Evolutionary conservation across 1,140 invertebrate species (phyloP), one percentile per base, ranked within the genome.

Genomic region (Batillaria attramentaria): DNA sequence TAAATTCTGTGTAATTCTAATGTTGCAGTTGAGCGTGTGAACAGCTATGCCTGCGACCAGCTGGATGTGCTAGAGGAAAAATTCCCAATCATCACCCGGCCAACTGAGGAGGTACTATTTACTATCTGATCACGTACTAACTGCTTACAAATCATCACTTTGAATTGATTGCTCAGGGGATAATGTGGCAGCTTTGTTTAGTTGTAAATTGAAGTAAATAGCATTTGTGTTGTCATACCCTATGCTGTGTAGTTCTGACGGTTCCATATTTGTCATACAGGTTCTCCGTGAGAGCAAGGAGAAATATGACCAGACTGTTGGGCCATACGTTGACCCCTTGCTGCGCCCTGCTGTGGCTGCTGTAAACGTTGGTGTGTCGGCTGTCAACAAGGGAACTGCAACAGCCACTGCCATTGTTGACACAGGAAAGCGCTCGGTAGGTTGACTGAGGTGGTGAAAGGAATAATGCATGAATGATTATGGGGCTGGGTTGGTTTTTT

Each of bases 1-100:
- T 28, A 10, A 8, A 62, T 18, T 28, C 35, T 69, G 6, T 35
- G 6, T 60, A 28, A 35, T 42, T 57, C 33, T 74, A 2, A n/a
- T 65, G 35, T 65, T 79, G 3, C 60, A 82, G 81, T 82, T 35
- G 50, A 76, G 20, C 42, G 57, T 37, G 70, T 78, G 50, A 82
- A 82, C 42, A 35, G 70, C 20, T 79, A 80, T 77, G 87, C 85
- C 3, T 85, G 83, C 77, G 16, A 83, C 28, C 81, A 86, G 70
- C 81, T 88, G 60, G 82, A 81, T 3, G 66, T 81, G 31, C 46
- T 88, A 31, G 85, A 87, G 73, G 84, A 86, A 28, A 83, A 70
- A 31, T 80, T 77, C 68, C 81, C 81, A 20, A 77, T 82, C 43
- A 82, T 82, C 50, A 73, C 81, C n/a, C 76, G 72, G 10, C 74